A percentile compares a stretch with the other conserved stretches of the same genome.
Conservation (phyloP, 2,113 vertebrate genomes). For the Rhagologus leucostigma region DNA sequence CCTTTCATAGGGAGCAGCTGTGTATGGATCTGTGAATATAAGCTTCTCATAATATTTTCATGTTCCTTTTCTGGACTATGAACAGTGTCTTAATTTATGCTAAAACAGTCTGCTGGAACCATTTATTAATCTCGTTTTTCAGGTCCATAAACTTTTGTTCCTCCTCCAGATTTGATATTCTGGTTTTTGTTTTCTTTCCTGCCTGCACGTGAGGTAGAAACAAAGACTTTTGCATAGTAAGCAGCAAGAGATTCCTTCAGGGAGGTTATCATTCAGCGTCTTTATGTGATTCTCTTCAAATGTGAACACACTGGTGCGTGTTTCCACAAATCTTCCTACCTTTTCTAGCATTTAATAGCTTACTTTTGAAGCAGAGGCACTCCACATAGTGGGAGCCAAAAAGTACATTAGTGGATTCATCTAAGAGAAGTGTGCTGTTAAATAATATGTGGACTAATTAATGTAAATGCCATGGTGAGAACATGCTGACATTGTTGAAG, state of each 20-base stretch:
- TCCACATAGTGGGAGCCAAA: neutral
- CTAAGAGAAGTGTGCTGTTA: constrained; percentile 34
- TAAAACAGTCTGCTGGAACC: neutral
- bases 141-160: neutral
- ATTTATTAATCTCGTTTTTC: neutral
- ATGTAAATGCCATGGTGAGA: constrained; percentile 41
- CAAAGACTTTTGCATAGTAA: neutral
- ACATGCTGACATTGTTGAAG: constrained; percentile 47
- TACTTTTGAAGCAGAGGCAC: neutral
- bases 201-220: neutral
- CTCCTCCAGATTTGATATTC: neutral
- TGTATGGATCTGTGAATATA: neutral
- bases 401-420: constrained; percentile 44
- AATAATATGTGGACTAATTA: constrained; percentile 45
- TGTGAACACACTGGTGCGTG: neutral
- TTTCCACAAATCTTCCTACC: neutral
- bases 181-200: neutral
- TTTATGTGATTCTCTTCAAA: neutral
- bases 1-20: neutral
- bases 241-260: neutral
- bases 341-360: neutral
- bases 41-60: neutral
- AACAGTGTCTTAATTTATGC: neutral
- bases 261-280: neutral
- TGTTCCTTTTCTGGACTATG: neutral